Evolutionary conservation across 2,888 invertebrate genomes (phyloP).

Genomic region (Erebia ligea): DNA sequence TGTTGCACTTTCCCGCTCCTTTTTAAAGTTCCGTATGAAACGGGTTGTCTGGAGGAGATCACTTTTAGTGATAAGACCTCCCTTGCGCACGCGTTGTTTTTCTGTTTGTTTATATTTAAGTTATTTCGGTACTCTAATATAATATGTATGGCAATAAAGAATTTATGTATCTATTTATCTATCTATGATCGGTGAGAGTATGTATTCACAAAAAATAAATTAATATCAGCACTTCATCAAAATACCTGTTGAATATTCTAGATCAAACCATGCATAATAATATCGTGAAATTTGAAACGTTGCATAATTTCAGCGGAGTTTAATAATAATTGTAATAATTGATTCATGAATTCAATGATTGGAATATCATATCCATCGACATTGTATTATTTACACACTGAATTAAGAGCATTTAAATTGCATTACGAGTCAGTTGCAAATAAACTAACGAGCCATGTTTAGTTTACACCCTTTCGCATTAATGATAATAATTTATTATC

Average conservation of each 20-base stretch:
- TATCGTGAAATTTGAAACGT: slow-evolving; percentile 1
- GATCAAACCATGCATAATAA: not conserved
- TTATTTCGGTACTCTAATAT: too few relatives aligned
- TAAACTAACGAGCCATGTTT: too few relatives aligned
- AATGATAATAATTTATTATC: too few relatives aligned
- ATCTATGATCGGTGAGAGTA: too few relatives aligned
- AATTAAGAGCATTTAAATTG: not conserved
- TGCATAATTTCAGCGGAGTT: not conserved
- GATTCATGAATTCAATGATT: not conserved
- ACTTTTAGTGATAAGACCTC: too few relatives aligned
- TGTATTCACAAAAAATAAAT: not conserved
- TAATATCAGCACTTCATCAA: not conserved
- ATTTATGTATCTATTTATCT: too few relatives aligned
- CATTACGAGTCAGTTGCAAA: not conserved
- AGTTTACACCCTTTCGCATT: not conserved
- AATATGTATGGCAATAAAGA: too few relatives aligned
- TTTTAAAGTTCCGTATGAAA: too few relatives aligned
- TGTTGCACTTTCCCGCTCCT: too few relatives aligned
- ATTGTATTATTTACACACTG: not conserved
- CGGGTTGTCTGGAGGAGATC: too few relatives aligned
- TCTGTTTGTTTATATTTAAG: too few relatives aligned
- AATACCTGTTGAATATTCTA: not conserved
- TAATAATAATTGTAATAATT: not conserved
- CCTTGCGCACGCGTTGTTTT: too few relatives aligned
- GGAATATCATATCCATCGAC: not conserved